Base-by-base conservation (phyloP, 2,113 vertebrate species). In the Megaleporinus macrocephalus region DNA sequence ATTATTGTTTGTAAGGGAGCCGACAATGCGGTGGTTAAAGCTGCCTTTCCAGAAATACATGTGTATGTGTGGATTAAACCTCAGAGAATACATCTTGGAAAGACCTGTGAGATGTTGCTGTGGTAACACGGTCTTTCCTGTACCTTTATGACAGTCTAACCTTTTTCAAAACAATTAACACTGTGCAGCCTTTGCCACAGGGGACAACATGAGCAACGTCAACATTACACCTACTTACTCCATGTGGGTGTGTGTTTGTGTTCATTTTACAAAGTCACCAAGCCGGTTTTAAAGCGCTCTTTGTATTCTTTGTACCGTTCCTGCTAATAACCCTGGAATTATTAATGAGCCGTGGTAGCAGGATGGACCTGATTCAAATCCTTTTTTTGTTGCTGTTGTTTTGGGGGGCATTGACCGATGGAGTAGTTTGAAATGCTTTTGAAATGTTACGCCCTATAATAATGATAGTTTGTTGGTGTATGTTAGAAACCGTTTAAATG, bases 221-320 rank as follows among this genome's bases (percentile, higher is more conserved):
- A 76, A 47, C 77, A 59, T 24, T 79, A 24, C 29, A 84, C 68
- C 72, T 73, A 57, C 41, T 24, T 41, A 72, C 22, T 74, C 15
- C 15, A 1, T n/a, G 22, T 20, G 82, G 29, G 71, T 36, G 27
- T 62, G 81, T 69, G 49, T 72, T 15, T 26, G 73, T 49, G 24
- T 12, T 27, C 41, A 9, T 41, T 84, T 65, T 47, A 26, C 49
- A 55, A 57, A 81, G 66, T 49, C 68, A 81, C 68, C 59, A 49
- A 59, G 75, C 74, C 0, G n/a, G 79, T 81, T 80, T 76, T 26
- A 4, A 30, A 22, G 11, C 30, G 41, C 73, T n/a, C 59, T 61
- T 2, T 30, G 16, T 62, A n/a, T 49, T 30, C 27, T 76, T 44
- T 80, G 33, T 55, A 36, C 47, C 49, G 27, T 16, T 1, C 62